Evolutionary conservation across 2,113 vertebrate genomes (phyloP).

Genomic region (Rutilus rutilus): DNA sequence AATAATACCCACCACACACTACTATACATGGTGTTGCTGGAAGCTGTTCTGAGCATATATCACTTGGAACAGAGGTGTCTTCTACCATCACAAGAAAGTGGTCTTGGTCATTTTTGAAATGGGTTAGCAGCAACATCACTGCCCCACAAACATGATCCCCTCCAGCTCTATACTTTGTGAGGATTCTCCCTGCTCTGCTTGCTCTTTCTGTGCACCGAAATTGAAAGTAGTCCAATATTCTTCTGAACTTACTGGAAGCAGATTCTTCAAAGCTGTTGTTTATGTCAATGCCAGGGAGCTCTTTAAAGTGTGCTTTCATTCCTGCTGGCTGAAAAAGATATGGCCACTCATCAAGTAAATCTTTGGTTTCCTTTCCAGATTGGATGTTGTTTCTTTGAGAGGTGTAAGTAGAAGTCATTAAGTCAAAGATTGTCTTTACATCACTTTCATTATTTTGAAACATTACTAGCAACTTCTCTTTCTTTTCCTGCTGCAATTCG

Average conservation of each 20-base stretch:
- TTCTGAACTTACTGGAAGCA: conserved; percentile 22
- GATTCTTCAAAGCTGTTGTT: conserved; percentile 29
- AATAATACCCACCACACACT: conserved; percentile 36
- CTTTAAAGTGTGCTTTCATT: conserved; percentile 41
- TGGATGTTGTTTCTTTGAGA: conserved; percentile 36
- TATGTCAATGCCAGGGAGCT: conserved; percentile 37
- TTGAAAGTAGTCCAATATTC: conserved; percentile 32
- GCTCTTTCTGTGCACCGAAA: conserved; percentile 18
- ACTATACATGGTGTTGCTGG: conserved; percentile 39
- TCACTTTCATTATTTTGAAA: neutral
- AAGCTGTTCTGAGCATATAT: conserved; percentile 22
- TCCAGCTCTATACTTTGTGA: neutral
- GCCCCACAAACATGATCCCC: conserved; percentile 29
- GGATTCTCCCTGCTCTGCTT: conserved; percentile 12
- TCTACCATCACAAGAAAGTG: conserved; percentile 13
- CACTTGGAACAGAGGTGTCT: conserved; percentile 16
- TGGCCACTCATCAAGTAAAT: conserved; percentile 39
- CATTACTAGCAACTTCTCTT: neutral
- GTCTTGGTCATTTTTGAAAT: conserved; percentile 38
- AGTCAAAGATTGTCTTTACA: neutral
- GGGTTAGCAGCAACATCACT: conserved; percentile 22
- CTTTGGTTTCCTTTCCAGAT: conserved; percentile 17
- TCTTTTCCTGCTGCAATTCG: neutral
- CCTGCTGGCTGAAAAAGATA: conserved; percentile 40
- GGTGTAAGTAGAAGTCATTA: neutral